Evolutionary conservation across 2,113 vertebrate genomes (phyloP).

Genomic region (Dicerorhinus sumatrensis): DNA sequence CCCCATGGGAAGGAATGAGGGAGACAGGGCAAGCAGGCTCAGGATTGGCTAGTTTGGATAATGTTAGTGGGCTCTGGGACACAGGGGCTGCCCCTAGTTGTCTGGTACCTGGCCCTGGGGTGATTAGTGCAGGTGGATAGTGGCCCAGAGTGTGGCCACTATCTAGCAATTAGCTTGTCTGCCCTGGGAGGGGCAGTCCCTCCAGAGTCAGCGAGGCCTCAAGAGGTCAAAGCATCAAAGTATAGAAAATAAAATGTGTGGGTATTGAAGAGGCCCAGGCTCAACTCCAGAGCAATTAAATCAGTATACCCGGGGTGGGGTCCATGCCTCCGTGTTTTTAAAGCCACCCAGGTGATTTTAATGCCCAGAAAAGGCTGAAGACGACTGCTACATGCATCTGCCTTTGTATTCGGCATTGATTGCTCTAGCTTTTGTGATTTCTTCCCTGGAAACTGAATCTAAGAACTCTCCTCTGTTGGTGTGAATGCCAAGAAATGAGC

Average conservation of each 20-base stretch:
- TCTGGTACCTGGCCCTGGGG: not conserved
- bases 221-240: not conserved
- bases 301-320: not conserved
- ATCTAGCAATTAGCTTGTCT: not conserved
- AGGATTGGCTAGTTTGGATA: not conserved
- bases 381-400: too few species aligned
- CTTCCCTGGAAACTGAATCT: not conserved
- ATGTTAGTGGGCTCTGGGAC: not conserved
- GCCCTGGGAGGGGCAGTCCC: not conserved
- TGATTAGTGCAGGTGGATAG: not conserved
- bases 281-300: not conserved
- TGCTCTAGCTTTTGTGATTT: not conserved
- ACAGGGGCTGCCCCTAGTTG: not conserved
- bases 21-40: too few species aligned
- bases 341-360: not conserved
- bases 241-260: not conserved
- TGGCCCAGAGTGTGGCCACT: not conserved
- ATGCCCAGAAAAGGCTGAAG: not conserved
- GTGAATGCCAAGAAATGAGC: not conserved
- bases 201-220: too few species aligned
- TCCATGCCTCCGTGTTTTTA: not conserved
- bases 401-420: not conserved
- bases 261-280: too few species aligned
- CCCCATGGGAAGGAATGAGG: accelerated
- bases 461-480: not conserved